Evolutionary conservation across 2,797 vertebrate genomes (phyloP).

Genomic region (Geotrypetes seraphini): DNA sequence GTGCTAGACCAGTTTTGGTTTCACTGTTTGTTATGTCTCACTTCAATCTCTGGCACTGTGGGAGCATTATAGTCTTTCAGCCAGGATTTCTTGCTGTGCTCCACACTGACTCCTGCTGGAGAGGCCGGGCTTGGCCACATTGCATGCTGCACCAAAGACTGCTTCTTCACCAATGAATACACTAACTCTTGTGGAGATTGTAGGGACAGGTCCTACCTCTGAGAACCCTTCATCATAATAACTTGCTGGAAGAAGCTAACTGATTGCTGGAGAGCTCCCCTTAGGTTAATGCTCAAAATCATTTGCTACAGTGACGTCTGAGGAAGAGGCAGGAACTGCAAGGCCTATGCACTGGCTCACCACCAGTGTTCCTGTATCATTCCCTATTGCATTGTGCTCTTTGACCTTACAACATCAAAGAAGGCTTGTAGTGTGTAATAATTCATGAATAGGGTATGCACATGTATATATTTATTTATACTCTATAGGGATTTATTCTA

Average conservation of each 20-base stretch:
- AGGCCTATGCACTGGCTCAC: background rate
- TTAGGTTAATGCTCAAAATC: background rate
- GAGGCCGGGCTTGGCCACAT: fast-evolving
- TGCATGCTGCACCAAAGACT: fast-evolving
- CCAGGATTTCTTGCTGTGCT: background rate
- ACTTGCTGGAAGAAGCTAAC: too few relatives aligned
- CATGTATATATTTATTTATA: too few relatives aligned
- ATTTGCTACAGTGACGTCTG: background rate
- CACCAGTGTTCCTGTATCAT: background rate
- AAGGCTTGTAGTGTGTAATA: too few relatives aligned
- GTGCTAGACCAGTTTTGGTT: too few relatives aligned
- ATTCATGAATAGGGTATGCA: too few relatives aligned
- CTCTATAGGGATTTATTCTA: too few relatives aligned
- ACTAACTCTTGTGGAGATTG: fast-evolving
- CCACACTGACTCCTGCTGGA: background rate
- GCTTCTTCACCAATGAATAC: fast-evolving
- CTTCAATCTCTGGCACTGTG: too few relatives aligned
- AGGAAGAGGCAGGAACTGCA: background rate
- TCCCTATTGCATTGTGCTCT: background rate
- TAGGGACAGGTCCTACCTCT: background rate
- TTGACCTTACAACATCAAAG: too few relatives aligned
- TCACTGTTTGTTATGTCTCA: too few relatives aligned
- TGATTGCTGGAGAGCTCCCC: too few relatives aligned
- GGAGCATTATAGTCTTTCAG: constrained; percentile 1
- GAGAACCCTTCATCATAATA: background rate